A percentile compares a stretch with the other conserved stretches of the same genome.
These are phyloP conservation scores for Chloropsis cyanopogon DNA, from an alignment of 2,113 vertebrate species.

Conservation along the genomic window DNA sequence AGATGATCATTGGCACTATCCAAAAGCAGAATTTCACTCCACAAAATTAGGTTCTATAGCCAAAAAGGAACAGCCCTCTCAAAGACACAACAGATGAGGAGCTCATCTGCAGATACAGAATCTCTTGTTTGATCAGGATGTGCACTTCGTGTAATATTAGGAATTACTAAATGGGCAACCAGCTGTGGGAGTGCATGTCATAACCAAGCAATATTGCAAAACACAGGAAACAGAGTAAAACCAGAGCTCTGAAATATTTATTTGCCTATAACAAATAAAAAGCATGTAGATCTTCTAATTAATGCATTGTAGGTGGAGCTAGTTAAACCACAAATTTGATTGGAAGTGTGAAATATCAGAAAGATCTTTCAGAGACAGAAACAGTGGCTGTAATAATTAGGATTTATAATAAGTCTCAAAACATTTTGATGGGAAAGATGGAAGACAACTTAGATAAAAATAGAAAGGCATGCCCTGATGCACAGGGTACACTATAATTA, in stretches of 20 bases:
- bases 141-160: not conserved
- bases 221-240: not conserved
- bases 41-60: not conserved
- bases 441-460: not conserved
- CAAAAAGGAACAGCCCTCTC: not conserved
- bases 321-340: not conserved
- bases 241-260: not conserved
- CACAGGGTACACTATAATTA: not conserved
- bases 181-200: not conserved
- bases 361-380: not conserved
- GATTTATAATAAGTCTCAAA: not conserved
- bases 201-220: not conserved
- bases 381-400: not conserved
- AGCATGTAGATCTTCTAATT: not conserved
- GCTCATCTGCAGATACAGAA: not conserved
- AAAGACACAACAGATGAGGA: not conserved
- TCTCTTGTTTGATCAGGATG: not conserved
- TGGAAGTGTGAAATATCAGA: not conserved
- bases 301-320: not conserved
- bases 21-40: not conserved
- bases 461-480: not conserved
- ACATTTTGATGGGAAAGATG: not conserved
- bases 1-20: not conserved
- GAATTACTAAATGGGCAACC: not conserved
- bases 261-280: not conserved